Evolutionary conservation across 64 coral and sea anemone species (phyloP).

Genomic region (Dendronephthya gigantea): DNA sequence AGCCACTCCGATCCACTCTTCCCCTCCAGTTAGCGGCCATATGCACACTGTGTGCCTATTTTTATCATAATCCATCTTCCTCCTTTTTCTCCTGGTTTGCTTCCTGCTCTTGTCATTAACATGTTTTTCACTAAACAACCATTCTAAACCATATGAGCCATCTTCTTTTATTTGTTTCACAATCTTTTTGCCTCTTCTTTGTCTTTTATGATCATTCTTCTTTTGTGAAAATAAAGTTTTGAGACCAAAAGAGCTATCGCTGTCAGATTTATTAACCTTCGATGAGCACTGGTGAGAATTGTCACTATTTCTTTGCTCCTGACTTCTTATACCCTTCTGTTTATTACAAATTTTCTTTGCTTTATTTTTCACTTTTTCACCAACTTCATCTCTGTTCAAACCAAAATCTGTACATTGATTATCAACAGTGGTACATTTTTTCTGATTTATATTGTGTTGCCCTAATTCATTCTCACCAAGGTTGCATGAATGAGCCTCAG

Average conservation of each 20-base stretch:
- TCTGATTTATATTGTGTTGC: no score
- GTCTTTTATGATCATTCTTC: background rate
- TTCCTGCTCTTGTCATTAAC: constrained; percentile 7
- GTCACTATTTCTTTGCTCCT: background rate
- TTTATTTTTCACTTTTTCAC: background rate
- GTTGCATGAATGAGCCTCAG: no score
- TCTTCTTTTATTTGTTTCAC: background rate
- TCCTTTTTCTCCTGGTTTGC: constrained; percentile 4
- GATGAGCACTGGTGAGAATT: background rate
- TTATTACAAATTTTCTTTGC: background rate
- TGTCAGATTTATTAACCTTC: background rate
- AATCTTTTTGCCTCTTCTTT: background rate
- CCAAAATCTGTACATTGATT: background rate
- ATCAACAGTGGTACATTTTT: background rate
- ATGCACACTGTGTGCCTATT: no score
- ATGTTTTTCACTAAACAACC: constrained; percentile 24
- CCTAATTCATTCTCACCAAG: background rate
- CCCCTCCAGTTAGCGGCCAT: no score
- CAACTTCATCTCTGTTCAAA: background rate
- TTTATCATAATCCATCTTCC: constrained; percentile 19
- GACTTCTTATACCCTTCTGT: background rate
- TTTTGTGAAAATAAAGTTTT: background rate
- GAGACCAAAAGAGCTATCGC: constrained; percentile 3
- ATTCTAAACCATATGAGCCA: constrained; percentile 22
- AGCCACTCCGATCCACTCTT: no score